These are phyloP conservation scores for Synergus gifuensis DNA, from an alignment of 2,888 invertebrate genomes.

Conservation along the genomic window DNA sequence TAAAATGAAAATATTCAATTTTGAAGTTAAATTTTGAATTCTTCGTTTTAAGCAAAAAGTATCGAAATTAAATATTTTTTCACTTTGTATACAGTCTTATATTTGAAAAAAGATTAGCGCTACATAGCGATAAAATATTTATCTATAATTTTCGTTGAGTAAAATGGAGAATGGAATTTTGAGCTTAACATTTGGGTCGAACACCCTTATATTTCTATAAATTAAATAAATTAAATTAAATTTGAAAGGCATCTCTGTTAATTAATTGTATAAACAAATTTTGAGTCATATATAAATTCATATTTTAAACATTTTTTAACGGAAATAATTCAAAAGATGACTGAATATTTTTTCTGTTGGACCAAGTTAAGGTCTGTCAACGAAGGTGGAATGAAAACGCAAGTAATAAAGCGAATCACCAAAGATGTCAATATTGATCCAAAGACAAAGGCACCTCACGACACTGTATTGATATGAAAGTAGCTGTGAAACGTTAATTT, in stretches of 20 bases:
- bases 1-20: no score
- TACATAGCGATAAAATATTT: no score
- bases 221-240: no score
- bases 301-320: neutral
- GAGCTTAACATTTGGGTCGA: no score
- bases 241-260: neutral
- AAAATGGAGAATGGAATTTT: no score
- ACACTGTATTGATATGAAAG: slow-evolving; percentile 42
- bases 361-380: slow-evolving; percentile 13
- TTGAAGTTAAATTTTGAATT: no score
- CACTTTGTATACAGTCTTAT: no score
- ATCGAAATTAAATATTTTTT: no score
- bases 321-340: neutral
- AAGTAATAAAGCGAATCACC: slow-evolving; percentile 57
- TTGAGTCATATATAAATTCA: neutral
- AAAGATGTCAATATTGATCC: slow-evolving; percentile 67
- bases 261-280: neutral
- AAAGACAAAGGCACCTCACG: slow-evolving; percentile 61
- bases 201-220: no score
- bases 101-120: no score
- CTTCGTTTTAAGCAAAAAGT: no score
- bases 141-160: no score
- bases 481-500: slow-evolving; percentile 41
- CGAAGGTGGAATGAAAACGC: slow-evolving; percentile 30
- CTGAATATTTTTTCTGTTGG: slow-evolving; percentile 26